A percentile compares a stretch with the other conserved stretches of the same genome.
These are phyloP conservation scores for Eudemis profundana DNA, from an alignment of 2,888 invertebrate species.

Conservation along the genomic window DNA sequence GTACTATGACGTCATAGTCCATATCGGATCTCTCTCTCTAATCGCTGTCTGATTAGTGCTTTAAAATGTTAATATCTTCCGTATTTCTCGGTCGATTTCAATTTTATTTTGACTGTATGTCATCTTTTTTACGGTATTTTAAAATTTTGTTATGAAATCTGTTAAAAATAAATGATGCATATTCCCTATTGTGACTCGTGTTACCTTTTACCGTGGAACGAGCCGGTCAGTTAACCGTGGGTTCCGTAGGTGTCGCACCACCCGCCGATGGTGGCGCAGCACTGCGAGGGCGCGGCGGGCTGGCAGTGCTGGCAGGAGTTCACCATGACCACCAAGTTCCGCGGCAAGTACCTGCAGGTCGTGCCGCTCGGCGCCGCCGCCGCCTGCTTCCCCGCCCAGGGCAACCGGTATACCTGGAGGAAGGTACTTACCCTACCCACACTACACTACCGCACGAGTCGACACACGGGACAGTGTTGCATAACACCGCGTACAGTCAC, in stretches of 20 bases:
- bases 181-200: too few species aligned
- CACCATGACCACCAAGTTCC: constrained; percentile 99
- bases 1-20: too few species aligned
- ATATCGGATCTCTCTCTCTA: too few species aligned
- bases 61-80: too few species aligned
- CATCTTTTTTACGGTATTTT: too few species aligned
- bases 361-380: constrained; percentile 91
- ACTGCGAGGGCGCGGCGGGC: constrained; percentile 93
- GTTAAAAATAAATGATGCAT: too few species aligned
- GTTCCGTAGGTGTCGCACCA: constrained; percentile 95
- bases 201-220: not conserved
- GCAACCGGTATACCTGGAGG: constrained; percentile 98
- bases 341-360: constrained; percentile 98
- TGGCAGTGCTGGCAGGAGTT: constrained; percentile 99
- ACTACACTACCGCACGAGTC: not conserved
- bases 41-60: too few species aligned
- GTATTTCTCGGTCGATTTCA: too few species aligned
- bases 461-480: too few species aligned
- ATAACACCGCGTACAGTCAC: too few species aligned
- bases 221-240: not conserved
- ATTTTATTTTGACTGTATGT: too few species aligned
- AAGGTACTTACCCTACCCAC: constrained; percentile 84
- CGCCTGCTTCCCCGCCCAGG: constrained; percentile 87
- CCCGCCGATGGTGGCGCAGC: constrained; percentile 98
- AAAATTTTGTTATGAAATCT: too few species aligned